phyloP scores from a whole-genome alignment of 2,113 vertebrate species.

The Lampris megalopsis region DNA sequence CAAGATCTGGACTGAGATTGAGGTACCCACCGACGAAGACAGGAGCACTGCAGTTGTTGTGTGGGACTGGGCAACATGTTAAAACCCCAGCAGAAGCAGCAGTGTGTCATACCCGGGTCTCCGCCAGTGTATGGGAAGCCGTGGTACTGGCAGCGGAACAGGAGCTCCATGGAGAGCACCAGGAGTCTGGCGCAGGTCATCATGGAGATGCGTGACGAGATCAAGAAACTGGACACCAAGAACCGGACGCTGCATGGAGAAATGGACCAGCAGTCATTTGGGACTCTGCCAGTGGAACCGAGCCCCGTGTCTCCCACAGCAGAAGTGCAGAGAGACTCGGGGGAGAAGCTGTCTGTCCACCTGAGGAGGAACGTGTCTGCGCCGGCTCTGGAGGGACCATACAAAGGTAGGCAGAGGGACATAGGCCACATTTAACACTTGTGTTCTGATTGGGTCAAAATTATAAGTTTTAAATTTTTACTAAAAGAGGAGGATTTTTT shows the following conservation, averaged over 20 bases:
- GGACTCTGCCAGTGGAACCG: constrained; percentile 1
- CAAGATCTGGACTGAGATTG: constrained; percentile 74
- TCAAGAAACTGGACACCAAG: constrained; percentile 88
- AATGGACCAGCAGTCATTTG: constrained; percentile 48
- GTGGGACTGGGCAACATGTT: constrained; percentile 60
- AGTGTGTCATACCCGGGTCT: constrained; percentile 27
- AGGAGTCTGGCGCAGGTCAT: constrained; percentile 84
- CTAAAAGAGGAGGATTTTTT: too few relatives aligned
- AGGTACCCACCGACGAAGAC: constrained; percentile 32
- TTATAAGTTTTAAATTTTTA: too few relatives aligned
- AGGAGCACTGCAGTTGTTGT: constrained; percentile 16
- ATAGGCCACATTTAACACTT: too few relatives aligned
- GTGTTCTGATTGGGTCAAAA: too few relatives aligned
- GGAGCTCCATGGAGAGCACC: constrained; percentile 84
- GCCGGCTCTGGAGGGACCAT: constrained; percentile 63
- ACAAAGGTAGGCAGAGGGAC: constrained; percentile 80
- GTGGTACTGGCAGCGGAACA: constrained; percentile 77
- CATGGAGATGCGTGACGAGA: constrained; percentile 88
- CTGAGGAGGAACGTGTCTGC: constrained; percentile 69
- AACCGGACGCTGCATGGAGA: constrained; percentile 85
- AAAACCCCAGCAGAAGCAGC: constrained; percentile 46
- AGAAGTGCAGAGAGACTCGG: constrained; percentile 11
- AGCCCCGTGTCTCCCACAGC: neutral
- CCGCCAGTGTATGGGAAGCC: constrained; percentile 75
- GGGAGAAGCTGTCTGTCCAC: constrained; percentile 53